These are phyloP conservation scores for Ephestia elutella DNA, from an alignment of 1,140 invertebrate species.

Conservation along the genomic window DNA sequence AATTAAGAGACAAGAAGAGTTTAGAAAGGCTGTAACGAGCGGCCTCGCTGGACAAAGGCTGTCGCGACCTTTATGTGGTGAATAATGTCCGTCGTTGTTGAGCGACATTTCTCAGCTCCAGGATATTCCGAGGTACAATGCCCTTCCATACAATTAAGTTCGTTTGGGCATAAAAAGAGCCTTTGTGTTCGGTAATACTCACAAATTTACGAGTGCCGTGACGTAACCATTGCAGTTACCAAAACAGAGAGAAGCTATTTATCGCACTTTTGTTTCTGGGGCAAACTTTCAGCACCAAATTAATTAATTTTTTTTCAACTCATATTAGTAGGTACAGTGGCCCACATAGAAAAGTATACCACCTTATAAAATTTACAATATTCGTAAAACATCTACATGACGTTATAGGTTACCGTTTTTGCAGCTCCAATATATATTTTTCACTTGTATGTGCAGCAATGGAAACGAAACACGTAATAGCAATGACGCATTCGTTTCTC, in stretches of 20 bases:
- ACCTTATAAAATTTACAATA: too few relatives aligned
- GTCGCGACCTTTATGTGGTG: not conserved
- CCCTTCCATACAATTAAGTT: slow-evolving; percentile 2
- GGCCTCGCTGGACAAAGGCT: not conserved
- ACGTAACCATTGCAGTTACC: not conserved
- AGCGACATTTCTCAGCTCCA: not conserved
- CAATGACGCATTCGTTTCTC: too few relatives aligned
- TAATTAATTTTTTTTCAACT: too few relatives aligned
- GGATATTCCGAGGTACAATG: slow-evolving; percentile 1
- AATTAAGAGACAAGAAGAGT: too few relatives aligned
- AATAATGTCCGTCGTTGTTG: not conserved
- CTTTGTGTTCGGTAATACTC: slow-evolving; percentile 1
- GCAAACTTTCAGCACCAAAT: not conserved
- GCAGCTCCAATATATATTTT: too few relatives aligned
- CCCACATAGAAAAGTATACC: too few relatives aligned
- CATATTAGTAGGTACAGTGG: too few relatives aligned
- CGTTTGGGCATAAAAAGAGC: not conserved
- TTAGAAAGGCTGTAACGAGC: too few relatives aligned
- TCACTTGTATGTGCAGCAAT: too few relatives aligned
- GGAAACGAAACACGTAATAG: too few relatives aligned
- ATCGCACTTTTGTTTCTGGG: not conserved
- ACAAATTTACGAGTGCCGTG: not conserved
- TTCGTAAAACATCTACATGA: too few relatives aligned
- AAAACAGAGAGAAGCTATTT: not conserved
- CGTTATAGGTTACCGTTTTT: too few relatives aligned